Evolutionary conservation across 2,113 vertebrate genomes (phyloP), one percentile per base, ranked within the genome.

Genomic region (Ploceus nigricollis): DNA sequence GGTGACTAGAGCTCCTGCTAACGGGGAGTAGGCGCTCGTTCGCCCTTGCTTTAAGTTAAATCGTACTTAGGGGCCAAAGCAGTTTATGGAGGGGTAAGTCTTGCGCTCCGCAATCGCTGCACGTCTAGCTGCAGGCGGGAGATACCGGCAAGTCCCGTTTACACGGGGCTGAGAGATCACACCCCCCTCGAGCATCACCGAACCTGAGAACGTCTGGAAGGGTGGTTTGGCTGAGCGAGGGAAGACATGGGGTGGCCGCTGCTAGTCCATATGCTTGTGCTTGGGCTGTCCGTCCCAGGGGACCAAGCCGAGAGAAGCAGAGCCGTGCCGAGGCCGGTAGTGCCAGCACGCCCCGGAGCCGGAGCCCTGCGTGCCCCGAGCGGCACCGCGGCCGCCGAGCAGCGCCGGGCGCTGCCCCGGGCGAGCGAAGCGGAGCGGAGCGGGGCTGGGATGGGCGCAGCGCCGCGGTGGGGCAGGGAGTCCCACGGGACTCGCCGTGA

Each of bases 211-310:
- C 2, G 3, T 2, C 28, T 11, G 64, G 9, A 13, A 48, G 28
- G 1, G 22, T 2, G 28, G 5, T n/a, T 19, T 45, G 70, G 8
- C 50, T 15, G n/a, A 57, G 47, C 21, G 12, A 54, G 19, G 42
- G 37, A 18, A 20, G 28, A 22, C 51, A 2, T 0, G 13, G 25
- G 24, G 25, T 33, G 7, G 22, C 16, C n/a, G 42, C 50, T 19
- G n/a, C 51, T 37, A 3, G 25, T 20, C 17, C 40, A 8, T 16
- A 3, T 12, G 5, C 40, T 78, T 17, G 6, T 57, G 20, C 57
- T 20, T 4, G 11, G 10, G 17, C 39, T n/a, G 40, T 20, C 4
- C 6, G 1, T 42, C 8, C 15, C 3, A 11, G 57, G 11, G 57
- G 11, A 19, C 6, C 37, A 3, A 80, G 31, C 30, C 21, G 10